Percentiles rank a stretch among this genome's conserved stretches.
These are phyloP conservation scores for Lycocerus yunnanus DNA, from an alignment of 2,888 invertebrate species.

Conservation along the genomic window DNA sequence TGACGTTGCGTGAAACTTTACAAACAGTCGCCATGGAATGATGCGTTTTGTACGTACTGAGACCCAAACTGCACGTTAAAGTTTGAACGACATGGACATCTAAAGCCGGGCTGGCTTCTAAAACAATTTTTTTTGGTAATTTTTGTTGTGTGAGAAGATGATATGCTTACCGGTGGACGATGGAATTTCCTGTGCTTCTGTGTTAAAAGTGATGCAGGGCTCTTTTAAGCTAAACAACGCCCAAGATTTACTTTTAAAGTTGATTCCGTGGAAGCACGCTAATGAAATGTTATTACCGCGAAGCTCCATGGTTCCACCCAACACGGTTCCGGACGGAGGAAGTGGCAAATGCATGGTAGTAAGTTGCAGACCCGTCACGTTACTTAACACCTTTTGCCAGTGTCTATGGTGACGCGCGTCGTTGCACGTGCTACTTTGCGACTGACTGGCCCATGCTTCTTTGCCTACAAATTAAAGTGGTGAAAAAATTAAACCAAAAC, in stretches of 20 bases:
- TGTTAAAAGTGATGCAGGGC: conserved; percentile 90
- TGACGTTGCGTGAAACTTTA: conserved; percentile 85
- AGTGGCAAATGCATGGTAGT: conserved; percentile 71
- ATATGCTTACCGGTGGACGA: conserved; percentile 70
- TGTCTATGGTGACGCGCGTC: conserved; percentile 87
- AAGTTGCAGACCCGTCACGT: conserved; percentile 80
- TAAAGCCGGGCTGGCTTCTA: conserved; percentile 55
- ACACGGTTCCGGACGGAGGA: conserved; percentile 75
- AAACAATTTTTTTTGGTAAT: conserved; percentile 12
- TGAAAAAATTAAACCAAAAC: neutral
- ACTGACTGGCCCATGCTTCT: conserved; percentile 35
- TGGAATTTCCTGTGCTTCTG: conserved; percentile 88
- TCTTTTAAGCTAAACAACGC: conserved; percentile 92
- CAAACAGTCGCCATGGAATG: conserved; percentile 95
- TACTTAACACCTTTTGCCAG: conserved; percentile 88
- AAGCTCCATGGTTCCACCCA: conserved; percentile 88
- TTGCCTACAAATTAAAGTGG: conserved; percentile 26
- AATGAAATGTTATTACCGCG: conserved; percentile 89
- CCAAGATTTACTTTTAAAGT: conserved; percentile 95
- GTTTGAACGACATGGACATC: conserved; percentile 88
- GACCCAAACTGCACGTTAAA: conserved; percentile 85
- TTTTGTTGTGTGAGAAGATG: no score
- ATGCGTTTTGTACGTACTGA: conserved; percentile 70
- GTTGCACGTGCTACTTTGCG: conserved; percentile 47
- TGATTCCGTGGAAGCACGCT: conserved; percentile 97